Evolutionary conservation across 1,140 invertebrate species (phyloP), one percentile per base, ranked within the genome.

Genomic region (Zaprionus kolodkinae): DNA sequence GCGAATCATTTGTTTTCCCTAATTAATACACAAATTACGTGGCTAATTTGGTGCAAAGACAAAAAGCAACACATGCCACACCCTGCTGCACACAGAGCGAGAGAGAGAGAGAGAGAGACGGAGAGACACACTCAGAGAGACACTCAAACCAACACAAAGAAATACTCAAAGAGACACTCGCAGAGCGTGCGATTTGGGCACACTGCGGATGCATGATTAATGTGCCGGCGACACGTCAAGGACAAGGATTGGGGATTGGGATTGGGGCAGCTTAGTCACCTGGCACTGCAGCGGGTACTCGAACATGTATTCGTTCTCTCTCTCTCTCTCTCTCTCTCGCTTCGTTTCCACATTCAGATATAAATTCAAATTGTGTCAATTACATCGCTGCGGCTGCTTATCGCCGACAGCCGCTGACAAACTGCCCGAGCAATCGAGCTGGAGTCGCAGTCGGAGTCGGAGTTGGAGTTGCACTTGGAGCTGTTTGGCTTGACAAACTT

Each of bases 281-380:
- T 79, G 79, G 81, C 73, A 15, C 6, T 45, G 12, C 33, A 35
- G 38, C 38, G 12, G 12, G 38, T 40, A 40, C 38, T 40, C 67
- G 57, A 59, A 63, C 74, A 63, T 9, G 57, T 10, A 48, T 50
- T 60, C 12, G 17, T 12, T 72, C 80, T 3, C 27, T 3, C 27
- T 72, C 11, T 72, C 80, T 3, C 27, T 3, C 27, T 72, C 55
- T 11, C 25, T 35, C 36, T 50, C 48, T 15, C 25, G 25, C 60
- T 36, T 55, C 48, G 45, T 64, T 65, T 59, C 30, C 62, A 72
- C 54, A 63, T 71, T 56, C 66, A 72, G 71, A 81, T 86, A 88
- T 88, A 89, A 88, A 88, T 88, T 88, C 81, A 88, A 88, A 88
- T 88, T 88, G 85, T 88, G 85, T 88, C 85, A 89, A 89, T 88